These are phyloP conservation scores for Muscina levida DNA, from an alignment of 2,888 invertebrate genomes.

Conservation along the genomic window DNA sequence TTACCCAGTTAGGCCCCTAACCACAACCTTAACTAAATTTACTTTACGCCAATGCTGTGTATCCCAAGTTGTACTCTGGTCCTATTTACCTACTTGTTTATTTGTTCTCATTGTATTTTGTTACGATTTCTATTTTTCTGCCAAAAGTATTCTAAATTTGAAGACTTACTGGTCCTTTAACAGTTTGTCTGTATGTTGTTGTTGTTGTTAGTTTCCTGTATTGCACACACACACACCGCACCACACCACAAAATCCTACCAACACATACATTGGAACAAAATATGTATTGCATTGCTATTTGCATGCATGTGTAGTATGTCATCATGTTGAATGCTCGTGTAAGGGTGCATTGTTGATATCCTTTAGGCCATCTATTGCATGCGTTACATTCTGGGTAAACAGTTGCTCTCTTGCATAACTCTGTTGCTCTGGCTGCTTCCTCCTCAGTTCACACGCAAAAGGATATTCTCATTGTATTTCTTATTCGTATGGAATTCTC, in stretches of 20 bases:
- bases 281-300: slow-evolving; percentile 24
- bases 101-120: not conserved
- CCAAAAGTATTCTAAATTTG: not conserved
- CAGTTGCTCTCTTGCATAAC: slow-evolving; percentile 45
- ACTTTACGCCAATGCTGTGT: too few relatives aligned
- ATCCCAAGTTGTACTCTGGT: too few relatives aligned
- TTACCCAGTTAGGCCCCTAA: too few relatives aligned
- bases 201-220: slow-evolving; percentile 68
- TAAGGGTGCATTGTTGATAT: slow-evolving; percentile 53
- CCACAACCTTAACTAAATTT: too few relatives aligned
- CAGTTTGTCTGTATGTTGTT: slow-evolving; percentile 3
- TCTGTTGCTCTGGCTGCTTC: not conserved
- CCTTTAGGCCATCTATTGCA: slow-evolving; percentile 52
- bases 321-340: slow-evolving; percentile 66
- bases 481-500: slow-evolving; percentile 1
- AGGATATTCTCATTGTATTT: not conserved
- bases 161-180: not conserved
- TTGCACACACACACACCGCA: too few relatives aligned
- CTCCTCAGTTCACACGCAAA: slow-evolving; percentile 22
- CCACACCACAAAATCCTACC: too few relatives aligned
- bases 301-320: slow-evolving; percentile 56
- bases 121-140: not conserved
- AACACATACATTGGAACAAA: slow-evolving; percentile 53
- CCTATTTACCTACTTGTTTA: too few relatives aligned
- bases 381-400: slow-evolving; percentile 48